A percentile compares a stretch with the other conserved stretches of the same genome.
Conservation (phyloP, 2,888 invertebrate species). For the Stomorhina lunata region DNA sequence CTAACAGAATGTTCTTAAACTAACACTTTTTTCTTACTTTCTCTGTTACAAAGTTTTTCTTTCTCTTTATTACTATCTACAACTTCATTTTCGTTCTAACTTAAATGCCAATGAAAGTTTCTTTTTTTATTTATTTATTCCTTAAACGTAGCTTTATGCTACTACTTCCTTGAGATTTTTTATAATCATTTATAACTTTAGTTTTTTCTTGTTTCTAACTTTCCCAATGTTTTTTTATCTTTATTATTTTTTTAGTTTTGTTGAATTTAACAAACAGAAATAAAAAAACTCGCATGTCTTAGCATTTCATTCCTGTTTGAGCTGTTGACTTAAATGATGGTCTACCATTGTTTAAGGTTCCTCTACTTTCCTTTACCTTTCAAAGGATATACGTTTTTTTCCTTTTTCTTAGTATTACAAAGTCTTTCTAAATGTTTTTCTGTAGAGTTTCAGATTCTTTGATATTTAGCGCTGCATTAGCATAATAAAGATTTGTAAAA, state of each 20-base stretch:
- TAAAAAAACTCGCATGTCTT: constrained; percentile 21
- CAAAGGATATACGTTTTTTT: neutral
- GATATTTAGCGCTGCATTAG: constrained; percentile 13
- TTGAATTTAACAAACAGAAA: neutral
- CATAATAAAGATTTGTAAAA: constrained; percentile 21
- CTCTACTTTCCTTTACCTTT: neutral
- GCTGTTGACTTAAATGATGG: constrained; percentile 26
- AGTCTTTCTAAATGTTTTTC: neutral
- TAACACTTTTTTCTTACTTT: neutral
- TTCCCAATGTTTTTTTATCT: neutral
- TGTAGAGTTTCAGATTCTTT: neutral
- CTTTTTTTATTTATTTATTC: neutral
- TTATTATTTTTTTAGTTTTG: too few relatives aligned
- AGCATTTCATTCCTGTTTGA: neutral
- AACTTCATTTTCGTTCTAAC: neutral
- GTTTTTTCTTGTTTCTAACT: neutral
- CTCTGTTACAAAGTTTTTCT: neutral
- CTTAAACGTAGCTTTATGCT: neutral
- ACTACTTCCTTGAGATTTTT: constrained; percentile 13
- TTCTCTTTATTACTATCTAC: neutral
- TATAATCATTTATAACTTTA: neutral
- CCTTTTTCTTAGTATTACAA: neutral
- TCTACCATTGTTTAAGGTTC: neutral
- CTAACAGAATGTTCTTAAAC: neutral
- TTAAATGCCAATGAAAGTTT: neutral